Base-by-base conservation (phyloP, 2,888 invertebrate species). In the Lucinisca nassula region DNA sequence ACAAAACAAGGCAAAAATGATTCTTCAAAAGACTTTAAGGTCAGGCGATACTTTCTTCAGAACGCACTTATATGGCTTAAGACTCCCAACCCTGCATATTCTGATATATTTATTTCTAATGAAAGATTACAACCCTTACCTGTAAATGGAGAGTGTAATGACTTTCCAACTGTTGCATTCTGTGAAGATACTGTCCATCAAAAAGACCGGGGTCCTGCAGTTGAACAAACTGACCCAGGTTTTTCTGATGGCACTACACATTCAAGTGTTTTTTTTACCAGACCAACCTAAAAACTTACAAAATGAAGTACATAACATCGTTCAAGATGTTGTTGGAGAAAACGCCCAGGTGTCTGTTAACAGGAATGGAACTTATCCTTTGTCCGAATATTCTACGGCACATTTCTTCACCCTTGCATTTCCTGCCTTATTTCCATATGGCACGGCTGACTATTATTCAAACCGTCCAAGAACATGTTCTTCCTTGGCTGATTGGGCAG, bases 41-140 rank as follows among this genome's bases (percentile, higher is more conserved):
- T 89, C 21, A 78, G 82, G 3, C 38, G 90, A 14, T 72, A 45
- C 21, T 85, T 0, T 78, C 74, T 90, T 73, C 49, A 90, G 80
- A 4, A 27, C 24, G 86, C 84, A 24, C 49, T 90, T n/a, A 14
- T n/a, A 14, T 90, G 90, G 90, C 61, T 90, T n/a, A 75, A 87
- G 55, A 30, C 38, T 72, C 80, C 88, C 51, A 86, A 90, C 77
- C 82, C 88, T 49, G 84, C 84, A 27, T 91, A 88, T 51, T 35
- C 32, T n/a, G 90, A 86, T 35, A 88, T 90, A 12, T 77, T 45
- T 24, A 83, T 90, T 58, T 30, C 49, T 40, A 0, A 79, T 0
- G 87, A 89, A 32, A 67, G 87, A 67, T 40, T 89, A 17, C 1
- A 55, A 3, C 12, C 12, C 35, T 74, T 89, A 45, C 87, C 85